Evolutionary conservation across 2,113 vertebrate genomes (phyloP).

Genomic region (Chlamydotis undulata): DNA sequence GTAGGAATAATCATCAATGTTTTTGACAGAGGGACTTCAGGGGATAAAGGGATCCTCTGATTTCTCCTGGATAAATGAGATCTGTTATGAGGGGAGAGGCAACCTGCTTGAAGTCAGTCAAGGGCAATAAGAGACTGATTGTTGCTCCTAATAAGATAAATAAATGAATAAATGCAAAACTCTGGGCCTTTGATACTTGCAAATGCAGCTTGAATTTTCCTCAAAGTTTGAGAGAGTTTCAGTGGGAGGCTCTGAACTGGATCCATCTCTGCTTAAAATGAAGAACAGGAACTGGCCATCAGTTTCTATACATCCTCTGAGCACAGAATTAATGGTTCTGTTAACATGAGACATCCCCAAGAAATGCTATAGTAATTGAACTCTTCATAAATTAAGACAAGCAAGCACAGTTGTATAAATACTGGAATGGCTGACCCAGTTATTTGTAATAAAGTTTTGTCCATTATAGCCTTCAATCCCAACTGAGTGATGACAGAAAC

Average conservation of each 20-base stretch:
- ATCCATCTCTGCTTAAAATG: conserved; percentile 1
- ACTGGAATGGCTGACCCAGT: neutral
- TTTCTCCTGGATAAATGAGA: neutral
- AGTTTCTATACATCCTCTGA: conserved; percentile 34
- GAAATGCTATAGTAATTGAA: conserved; percentile 49
- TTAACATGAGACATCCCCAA: conserved; percentile 50
- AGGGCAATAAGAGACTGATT: neutral
- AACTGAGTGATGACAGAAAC: neutral
- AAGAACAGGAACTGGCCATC: neutral
- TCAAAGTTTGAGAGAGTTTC: neutral
- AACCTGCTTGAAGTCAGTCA: neutral
- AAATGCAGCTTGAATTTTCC: neutral
- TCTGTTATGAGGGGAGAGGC: neutral
- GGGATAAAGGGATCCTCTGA: neutral
- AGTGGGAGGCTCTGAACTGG: neutral
- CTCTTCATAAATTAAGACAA: conserved; percentile 45
- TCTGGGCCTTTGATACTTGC: neutral
- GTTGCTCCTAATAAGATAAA: neutral
- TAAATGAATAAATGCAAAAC: neutral
- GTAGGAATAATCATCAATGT: neutral
- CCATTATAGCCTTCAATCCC: neutral
- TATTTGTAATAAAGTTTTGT: conserved; percentile 18
- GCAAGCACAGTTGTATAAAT: conserved; percentile 20
- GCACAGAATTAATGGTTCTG: conserved; percentile 35
- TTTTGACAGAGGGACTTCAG: neutral